Evolutionary conservation across 2,113 vertebrate species (phyloP).

Genomic region (Collichthys lucidus): DNA sequence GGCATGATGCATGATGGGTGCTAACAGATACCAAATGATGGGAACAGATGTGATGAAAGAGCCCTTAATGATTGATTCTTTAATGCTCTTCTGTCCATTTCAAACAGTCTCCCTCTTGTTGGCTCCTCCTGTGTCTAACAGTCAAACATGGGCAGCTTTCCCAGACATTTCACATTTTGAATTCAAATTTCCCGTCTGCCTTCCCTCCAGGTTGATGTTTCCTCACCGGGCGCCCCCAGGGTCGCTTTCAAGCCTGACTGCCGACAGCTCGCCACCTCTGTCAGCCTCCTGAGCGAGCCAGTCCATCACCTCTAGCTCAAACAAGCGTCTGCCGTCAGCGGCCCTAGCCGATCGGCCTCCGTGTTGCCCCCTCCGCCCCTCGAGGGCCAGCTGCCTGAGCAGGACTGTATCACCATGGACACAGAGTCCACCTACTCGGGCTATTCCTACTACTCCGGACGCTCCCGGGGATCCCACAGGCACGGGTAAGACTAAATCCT

Average conservation of each 20-base stretch:
- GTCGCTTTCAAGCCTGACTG: conserved; percentile 73
- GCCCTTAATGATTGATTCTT: conserved; percentile 31
- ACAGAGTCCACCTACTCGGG: conserved; percentile 97
- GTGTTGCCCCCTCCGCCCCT: conserved; percentile 19
- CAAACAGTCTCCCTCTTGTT: neutral
- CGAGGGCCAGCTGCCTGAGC: conserved; percentile 50
- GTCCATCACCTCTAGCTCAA: conserved; percentile 52
- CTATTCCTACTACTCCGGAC: conserved; percentile 96
- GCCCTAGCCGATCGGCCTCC: conserved; percentile 53
- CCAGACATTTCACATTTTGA: conserved; percentile 39
- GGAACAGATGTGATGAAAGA: conserved; percentile 16
- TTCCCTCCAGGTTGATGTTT: conserved; percentile 78
- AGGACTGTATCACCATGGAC: conserved; percentile 88
- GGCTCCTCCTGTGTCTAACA: neutral
- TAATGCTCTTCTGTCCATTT: conserved; percentile 4
- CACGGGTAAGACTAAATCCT: conserved; percentile 87
- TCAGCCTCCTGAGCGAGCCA: conserved; percentile 67
- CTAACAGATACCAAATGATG: neutral
- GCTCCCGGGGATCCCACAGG: conserved; percentile 93
- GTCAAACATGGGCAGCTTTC: conserved; percentile 32
- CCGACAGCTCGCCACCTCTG: conserved; percentile 57
- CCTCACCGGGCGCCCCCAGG: conserved; percentile 66
- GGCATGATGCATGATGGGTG: neutral
- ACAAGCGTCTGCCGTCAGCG: conserved; percentile 63
- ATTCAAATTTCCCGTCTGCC: conserved; percentile 42